phyloP scores from a whole-genome alignment of 1,140 invertebrate genomes.

The Lordiphosa collinella region DNA sequence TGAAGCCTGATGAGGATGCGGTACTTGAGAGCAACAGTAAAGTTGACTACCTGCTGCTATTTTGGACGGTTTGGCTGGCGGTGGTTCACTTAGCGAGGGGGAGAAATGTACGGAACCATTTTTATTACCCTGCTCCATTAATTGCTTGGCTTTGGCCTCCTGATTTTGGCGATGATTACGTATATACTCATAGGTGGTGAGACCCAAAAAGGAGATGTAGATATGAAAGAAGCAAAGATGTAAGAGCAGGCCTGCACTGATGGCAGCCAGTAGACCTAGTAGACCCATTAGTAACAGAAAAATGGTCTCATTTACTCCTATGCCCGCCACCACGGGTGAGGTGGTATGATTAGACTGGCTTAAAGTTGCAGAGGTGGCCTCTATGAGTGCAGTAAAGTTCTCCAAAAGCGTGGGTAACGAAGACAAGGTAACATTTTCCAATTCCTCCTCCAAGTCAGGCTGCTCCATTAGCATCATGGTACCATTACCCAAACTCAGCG shows the following conservation, averaged over 20 bases:
- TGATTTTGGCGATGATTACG: conserved; percentile 82
- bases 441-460: background rate
- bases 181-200: conserved; percentile 95
- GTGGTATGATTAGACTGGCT: conserved; percentile 37
- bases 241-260: conserved; percentile 88
- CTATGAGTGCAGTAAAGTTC: conserved; percentile 53
- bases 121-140: conserved; percentile 40
- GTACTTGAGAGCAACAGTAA: conserved; percentile 66
- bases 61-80: no score
- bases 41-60: conserved; percentile 40
- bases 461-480: conserved; percentile 53
- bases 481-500: conserved; percentile 47
- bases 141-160: conserved; percentile 63
- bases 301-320: conserved; percentile 80
- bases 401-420: conserved; percentile 54
- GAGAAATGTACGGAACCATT: conserved; percentile 37
- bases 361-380: conserved; percentile 1
- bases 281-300: conserved; percentile 85
- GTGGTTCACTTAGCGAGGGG: no score
- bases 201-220: conserved; percentile 90
- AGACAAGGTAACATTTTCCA: conserved; percentile 12
- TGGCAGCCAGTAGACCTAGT: conserved; percentile 85
- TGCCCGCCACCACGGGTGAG: conserved; percentile 47
- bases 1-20: conserved; percentile 69
- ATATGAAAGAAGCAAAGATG: conserved; percentile 95